These are phyloP conservation scores for Sebastes hubbsi DNA, from an alignment of 2,797 vertebrate species.

Conservation along the genomic window DNA sequence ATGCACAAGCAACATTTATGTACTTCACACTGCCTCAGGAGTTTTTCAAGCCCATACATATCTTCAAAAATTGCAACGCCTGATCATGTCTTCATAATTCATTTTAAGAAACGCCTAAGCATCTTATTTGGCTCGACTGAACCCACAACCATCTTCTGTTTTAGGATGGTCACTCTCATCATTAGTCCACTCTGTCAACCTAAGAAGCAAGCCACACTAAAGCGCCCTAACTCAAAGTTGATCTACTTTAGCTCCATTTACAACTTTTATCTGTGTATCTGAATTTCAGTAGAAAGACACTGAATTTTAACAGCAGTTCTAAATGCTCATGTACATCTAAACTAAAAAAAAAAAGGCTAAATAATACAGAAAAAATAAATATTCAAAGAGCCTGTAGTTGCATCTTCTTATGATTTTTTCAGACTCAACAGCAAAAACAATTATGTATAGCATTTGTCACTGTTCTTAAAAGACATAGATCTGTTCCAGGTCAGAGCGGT, in stretches of 20 bases:
- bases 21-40: background rate
- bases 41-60: background rate
- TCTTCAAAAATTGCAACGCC: background rate
- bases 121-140: background rate
- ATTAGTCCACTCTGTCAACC: background rate
- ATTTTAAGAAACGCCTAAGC: background rate
- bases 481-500: background rate
- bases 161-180: background rate
- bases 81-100: background rate
- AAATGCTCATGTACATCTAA: background rate
- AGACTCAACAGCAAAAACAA: background rate
- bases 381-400: background rate
- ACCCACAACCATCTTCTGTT: background rate
- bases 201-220: background rate
- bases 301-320: background rate
- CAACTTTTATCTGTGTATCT: background rate
- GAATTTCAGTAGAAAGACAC: background rate
- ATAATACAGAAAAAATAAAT: background rate
- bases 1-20: background rate
- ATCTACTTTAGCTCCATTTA: background rate
- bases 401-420: background rate
- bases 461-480: background rate
- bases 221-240: background rate
- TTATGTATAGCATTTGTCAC: background rate
- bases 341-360: background rate